Evolutionary conservation across 2,888 invertebrate genomes (phyloP), one percentile per base, ranked within the genome.

Genomic region (Pantelozetes paolii): DNA sequence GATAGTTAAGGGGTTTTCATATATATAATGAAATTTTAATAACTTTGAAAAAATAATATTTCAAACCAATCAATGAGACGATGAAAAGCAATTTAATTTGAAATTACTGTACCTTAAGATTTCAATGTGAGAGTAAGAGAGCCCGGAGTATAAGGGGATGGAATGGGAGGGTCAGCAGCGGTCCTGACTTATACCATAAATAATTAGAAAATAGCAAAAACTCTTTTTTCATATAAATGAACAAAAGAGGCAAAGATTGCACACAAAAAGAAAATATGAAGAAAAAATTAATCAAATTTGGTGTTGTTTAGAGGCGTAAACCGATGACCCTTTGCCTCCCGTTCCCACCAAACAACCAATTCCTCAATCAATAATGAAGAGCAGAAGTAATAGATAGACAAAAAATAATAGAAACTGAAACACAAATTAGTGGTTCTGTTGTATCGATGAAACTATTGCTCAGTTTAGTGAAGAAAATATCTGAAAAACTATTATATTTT

Each of bases 11-110:
- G 42, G n/a, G 23, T 67, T 36, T 30, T 64, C 3, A 23, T n/a
- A 64, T 32, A 67, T 36, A 67, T 36, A 67, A 67, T 40, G 36
- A 67, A 67, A 67, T 26, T 32, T 42, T 42, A 42, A 67, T 67
- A 67, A 67, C 67, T 67, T 67, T 67, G 3, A 40, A 64, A 64
- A 40, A 67, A 59, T 59, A 59, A 67, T 67, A 67, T 42, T 67
- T 67, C 67, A 67, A 67, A 67, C 40, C 67, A 67, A 67, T 67
- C 40, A 67, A 67, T 67, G 67, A 67, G 42, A 67, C 67, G 67
- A 67, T 67, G 67, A 67, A 67, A 62, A 67, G 67, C 40, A 67
- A 67, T 67, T 67, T 67, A 67, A 42, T 67, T 67, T 23, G 15
- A 67, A 67, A 67, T 40, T 67, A 67, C 40, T 67, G 11, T 67